Evolutionary conservation across 2,113 vertebrate species (phyloP).

Genomic region (Planiliza haematocheilus): DNA sequence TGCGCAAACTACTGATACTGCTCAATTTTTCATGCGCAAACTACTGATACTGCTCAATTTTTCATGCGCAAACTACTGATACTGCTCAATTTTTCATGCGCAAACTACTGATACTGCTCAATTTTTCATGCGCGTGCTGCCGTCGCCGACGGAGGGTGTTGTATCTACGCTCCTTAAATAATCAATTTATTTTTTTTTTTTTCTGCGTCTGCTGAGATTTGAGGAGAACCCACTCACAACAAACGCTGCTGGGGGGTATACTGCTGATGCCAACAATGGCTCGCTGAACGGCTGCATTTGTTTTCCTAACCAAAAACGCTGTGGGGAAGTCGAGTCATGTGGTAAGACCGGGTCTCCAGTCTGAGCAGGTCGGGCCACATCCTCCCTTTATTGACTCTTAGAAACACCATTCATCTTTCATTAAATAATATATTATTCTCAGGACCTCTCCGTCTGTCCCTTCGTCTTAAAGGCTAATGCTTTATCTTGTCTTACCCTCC

Average conservation of each 20-base stretch:
- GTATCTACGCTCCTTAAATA: neutral
- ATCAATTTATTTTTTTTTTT: neutral
- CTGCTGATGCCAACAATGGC: too few species aligned
- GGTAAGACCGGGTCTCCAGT: conserved; percentile 1
- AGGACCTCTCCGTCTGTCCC: conserved; percentile 18
- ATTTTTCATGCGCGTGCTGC: too few species aligned
- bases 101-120: too few species aligned
- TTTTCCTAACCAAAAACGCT: too few species aligned
- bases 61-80: too few species aligned
- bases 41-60: too few species aligned
- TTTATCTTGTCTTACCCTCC: conserved; percentile 43
- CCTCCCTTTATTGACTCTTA: conserved; percentile 17
- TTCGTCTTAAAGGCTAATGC: conserved; percentile 56
- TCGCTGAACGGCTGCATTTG: too few species aligned
- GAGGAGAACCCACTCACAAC: neutral
- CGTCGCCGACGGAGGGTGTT: neutral
- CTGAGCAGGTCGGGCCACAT: neutral
- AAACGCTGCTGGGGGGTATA: too few species aligned
- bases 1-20: too few species aligned
- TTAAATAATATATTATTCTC: conserved; percentile 47
- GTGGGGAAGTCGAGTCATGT: too few species aligned
- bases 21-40: too few species aligned
- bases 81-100: too few species aligned
- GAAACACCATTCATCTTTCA: conserved; percentile 49
- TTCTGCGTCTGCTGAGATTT: neutral